A percentile compares a stretch with the other conserved stretches of the same genome.
Evolutionary conservation across 2,113 vertebrate species (phyloP).

Genomic region (Meles meles): DNA sequence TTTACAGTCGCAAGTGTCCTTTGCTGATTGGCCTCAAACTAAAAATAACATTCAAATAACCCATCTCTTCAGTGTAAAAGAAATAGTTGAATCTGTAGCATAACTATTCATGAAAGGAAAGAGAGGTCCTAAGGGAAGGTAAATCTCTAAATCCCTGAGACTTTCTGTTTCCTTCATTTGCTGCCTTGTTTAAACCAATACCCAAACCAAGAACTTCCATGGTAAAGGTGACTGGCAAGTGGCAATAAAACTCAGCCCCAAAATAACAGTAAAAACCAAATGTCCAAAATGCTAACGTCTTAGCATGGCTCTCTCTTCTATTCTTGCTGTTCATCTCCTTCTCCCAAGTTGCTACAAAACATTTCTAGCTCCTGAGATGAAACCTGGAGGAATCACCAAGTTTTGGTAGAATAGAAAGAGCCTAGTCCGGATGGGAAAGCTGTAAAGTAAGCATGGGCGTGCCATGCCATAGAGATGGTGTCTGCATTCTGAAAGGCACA

Average conservation of each 20-base stretch:
- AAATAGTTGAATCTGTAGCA: background rate
- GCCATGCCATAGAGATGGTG: no score
- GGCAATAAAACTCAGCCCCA: background rate
- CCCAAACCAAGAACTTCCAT: background rate
- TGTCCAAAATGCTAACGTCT: background rate
- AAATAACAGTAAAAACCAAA: background rate
- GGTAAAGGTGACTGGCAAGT: background rate
- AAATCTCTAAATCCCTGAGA: slow-evolving; percentile 25
- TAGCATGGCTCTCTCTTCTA: background rate
- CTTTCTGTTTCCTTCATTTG: background rate
- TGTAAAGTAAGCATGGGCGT: no score
- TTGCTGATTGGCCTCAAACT: background rate
- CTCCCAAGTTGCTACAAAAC: background rate
- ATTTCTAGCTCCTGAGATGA: background rate
- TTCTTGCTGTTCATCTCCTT: background rate
- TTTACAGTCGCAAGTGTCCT: background rate
- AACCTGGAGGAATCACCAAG: background rate
- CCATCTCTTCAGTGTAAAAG: background rate
- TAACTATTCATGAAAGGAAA: slow-evolving; percentile 60
- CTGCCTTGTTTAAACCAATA: background rate
- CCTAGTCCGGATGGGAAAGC: background rate
- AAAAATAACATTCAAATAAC: slow-evolving; percentile 48
- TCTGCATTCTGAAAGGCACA: rapidly evolving
- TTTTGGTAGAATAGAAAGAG: background rate
- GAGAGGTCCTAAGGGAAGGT: background rate